These are phyloP conservation scores for Laupala kohalensis DNA, from an alignment of 1,140 invertebrate genomes.

Conservation along the genomic window DNA sequence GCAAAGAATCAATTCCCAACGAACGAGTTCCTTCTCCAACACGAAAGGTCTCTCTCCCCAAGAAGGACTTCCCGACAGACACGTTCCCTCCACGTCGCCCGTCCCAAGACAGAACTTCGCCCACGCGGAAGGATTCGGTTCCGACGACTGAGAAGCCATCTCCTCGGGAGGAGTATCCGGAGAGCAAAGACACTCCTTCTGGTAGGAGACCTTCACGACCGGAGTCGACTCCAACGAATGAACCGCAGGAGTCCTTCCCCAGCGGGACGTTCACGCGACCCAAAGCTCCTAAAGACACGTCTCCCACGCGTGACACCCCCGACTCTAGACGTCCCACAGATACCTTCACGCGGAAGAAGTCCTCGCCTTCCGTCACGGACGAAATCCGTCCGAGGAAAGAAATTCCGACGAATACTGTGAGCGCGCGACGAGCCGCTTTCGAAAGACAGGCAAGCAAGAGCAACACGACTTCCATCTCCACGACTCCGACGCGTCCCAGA, in stretches of 20 bases:
- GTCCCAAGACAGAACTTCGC: neutral
- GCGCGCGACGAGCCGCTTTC: neutral
- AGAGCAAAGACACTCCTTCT: neutral
- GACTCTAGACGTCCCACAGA: neutral
- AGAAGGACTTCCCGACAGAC: neutral
- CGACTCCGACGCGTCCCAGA: too few relatives aligned
- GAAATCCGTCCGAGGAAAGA: neutral
- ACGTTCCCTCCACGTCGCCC: neutral
- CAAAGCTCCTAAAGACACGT: neutral
- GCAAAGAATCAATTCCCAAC: conserved; percentile 1
- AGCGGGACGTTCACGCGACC: neutral
- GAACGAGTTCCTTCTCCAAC: neutral
- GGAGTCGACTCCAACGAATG: neutral
- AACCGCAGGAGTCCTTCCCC: too few relatives aligned
- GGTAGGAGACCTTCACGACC: neutral
- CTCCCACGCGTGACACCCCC: neutral
- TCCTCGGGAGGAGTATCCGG: neutral
- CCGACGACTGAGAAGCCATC: neutral
- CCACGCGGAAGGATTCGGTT: neutral
- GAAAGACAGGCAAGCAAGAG: neutral
- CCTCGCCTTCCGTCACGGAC: too few relatives aligned
- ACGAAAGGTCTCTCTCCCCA: neutral
- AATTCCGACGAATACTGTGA: neutral
- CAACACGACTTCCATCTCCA: too few relatives aligned
- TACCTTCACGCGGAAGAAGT: neutral